Base-by-base conservation (phyloP, 1,140 invertebrate genomes). In the Caerostris extrusa region DNA sequence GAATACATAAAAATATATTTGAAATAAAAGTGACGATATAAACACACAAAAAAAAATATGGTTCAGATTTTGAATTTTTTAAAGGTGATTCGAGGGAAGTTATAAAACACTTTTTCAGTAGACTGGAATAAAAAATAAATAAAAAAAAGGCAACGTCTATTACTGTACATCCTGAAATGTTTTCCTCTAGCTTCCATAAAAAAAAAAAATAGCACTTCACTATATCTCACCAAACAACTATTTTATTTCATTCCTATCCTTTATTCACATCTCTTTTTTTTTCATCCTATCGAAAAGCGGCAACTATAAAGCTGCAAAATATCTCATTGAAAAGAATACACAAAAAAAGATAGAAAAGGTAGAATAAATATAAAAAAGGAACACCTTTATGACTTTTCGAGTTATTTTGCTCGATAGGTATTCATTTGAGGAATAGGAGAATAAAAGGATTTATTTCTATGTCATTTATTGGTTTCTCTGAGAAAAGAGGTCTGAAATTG, bases 401-500 rank as follows among this genome's bases (percentile, higher is more conserved):
- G 64, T 77, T 77, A 67, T 90, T 90, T 90, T 69, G 53, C 67
- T 88, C 67, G 88, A 56, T 53, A 71, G 64, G 88, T 71, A 90
- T 71, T 77, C 61, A 60, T 90, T 77, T 71, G 88, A 90, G 88
- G 19, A 77, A 77, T 17, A 71, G 67, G 88, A 77, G 55, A 57
- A 71, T 7, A 34, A 90, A 88, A 88, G 64, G 67, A 71, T 90
- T 90, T 90, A 57, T 90, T 71, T 77, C 67, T 71, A 56, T 58
- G 4, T 34, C 7, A 64, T 64, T 88, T 88, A 61, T 88, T 64
- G 53, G 50, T 88, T 58, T 50, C 34, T 83, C 82, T 5, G 53
- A 3, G 50, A 64, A 88, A 19, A 50, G 61, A 64, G 19, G 60
- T 12, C 60, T 88, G 86, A 88, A 88, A 88, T 88, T 88, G 86